Evolutionary conservation across 2,888 invertebrate species (phyloP).

Genomic region (Argyresthia albistria): DNA sequence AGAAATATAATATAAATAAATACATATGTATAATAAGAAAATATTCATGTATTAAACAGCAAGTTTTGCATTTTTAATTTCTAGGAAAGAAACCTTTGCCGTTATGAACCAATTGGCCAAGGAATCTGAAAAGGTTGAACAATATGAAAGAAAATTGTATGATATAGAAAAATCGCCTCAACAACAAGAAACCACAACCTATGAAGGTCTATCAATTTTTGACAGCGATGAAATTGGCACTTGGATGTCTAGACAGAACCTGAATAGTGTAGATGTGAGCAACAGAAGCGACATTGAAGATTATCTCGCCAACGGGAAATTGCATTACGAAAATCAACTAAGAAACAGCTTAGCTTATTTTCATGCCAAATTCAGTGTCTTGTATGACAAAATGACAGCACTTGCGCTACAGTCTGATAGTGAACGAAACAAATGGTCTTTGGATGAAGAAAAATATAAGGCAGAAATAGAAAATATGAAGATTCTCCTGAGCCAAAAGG

Average conservation of each 20-base stretch:
- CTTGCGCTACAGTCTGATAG: constrained; percentile 52
- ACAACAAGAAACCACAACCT: constrained; percentile 12
- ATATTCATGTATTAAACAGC: no score
- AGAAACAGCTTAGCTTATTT: constrained; percentile 50
- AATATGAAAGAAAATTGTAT: constrained; percentile 39
- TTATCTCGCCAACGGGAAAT: constrained; percentile 27
- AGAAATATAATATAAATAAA: no score
- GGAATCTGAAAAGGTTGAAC: constrained; percentile 42
- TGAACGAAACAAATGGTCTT: constrained; percentile 49
- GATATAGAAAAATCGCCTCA: constrained; percentile 29
- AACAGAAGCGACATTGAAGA: constrained; percentile 32
- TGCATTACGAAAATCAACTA: constrained; percentile 38
- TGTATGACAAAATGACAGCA: constrained; percentile 56
- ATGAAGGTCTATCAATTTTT: constrained; percentile 7
- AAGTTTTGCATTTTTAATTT: neutral
- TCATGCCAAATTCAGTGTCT: constrained; percentile 46
- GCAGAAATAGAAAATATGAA: constrained; percentile 54
- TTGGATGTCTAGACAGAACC: constrained; percentile 41
- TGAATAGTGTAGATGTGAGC: constrained; percentile 27
- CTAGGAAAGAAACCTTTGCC: constrained; percentile 56
- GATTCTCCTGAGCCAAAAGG: constrained; percentile 28
- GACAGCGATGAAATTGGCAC: constrained; percentile 38
- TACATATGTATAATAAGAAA: no score
- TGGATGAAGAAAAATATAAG: constrained; percentile 57
- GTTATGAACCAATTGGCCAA: constrained; percentile 43